Percentiles rank a stretch among this genome's conserved stretches.
phyloP scores from a whole-genome alignment of 2,888 invertebrate species.

The Metalampra italica region DNA sequence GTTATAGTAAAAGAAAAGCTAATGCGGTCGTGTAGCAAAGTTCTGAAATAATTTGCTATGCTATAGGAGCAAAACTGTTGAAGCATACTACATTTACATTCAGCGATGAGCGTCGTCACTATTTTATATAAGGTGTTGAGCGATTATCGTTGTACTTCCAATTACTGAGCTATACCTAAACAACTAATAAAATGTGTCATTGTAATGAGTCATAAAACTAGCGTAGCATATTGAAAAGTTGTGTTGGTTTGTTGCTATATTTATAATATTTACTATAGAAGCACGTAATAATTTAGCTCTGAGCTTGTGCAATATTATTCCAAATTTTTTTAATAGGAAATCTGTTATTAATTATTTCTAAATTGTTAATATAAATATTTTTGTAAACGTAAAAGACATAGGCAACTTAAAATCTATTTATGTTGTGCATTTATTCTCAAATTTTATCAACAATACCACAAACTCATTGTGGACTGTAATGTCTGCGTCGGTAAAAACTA shows the following conservation, averaged over 20 bases:
- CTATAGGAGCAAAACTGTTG: too few species aligned
- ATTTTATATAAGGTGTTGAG: too few species aligned
- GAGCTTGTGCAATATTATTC: constrained; percentile 76
- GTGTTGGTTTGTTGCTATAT: constrained; percentile 75
- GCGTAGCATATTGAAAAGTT: constrained; percentile 43
- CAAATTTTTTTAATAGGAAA: constrained; percentile 70
- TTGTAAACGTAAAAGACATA: constrained; percentile 74
- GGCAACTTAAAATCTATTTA: constrained; percentile 74
- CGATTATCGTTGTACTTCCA: constrained; percentile 10
- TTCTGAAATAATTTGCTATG: too few species aligned
- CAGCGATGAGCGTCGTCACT: too few species aligned
- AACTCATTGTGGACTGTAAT: constrained; percentile 70
- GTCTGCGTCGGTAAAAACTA: constrained; percentile 59
- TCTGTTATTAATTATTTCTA: constrained; percentile 72
- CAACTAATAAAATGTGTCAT: constrained; percentile 39
- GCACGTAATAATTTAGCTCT: constrained; percentile 68
- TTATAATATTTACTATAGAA: constrained; percentile 57
- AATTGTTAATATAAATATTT: constrained; percentile 74
- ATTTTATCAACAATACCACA: constrained; percentile 61
- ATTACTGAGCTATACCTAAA: constrained; percentile 24
- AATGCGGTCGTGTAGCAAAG: too few species aligned
- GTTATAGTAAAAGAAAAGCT: too few species aligned
- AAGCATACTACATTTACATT: too few species aligned
- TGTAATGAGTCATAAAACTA: constrained; percentile 48
- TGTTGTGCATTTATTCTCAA: constrained; percentile 77